Evolutionary conservation across 1,140 invertebrate genomes (phyloP).

Genomic region (Phthorimaea operculella): DNA sequence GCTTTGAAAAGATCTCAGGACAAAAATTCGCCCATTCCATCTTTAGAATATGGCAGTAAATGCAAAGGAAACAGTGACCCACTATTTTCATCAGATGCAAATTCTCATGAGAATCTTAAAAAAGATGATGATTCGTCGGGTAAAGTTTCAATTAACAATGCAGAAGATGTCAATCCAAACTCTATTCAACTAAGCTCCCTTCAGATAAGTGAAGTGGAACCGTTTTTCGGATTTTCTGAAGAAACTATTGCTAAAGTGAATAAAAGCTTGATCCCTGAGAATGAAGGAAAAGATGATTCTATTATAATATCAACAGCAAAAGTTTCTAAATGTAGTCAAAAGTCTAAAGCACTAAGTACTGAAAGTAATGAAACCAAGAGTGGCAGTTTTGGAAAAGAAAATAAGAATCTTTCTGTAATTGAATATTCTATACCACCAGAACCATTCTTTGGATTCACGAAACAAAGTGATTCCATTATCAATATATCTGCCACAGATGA

Average conservation of each 20-base stretch:
- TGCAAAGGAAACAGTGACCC: background rate
- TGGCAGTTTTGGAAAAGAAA: background rate
- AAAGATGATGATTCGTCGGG: background rate
- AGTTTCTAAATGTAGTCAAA: background rate
- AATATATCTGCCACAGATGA: background rate
- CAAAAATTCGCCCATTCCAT: background rate
- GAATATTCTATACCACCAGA: background rate
- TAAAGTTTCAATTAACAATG: background rate
- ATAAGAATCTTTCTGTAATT: background rate
- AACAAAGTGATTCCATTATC: background rate
- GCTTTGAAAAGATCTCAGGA: background rate
- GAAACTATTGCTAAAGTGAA: background rate
- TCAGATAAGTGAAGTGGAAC: conserved; percentile 30
- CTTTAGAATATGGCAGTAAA: background rate
- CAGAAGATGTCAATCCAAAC: background rate
- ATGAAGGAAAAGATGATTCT: background rate
- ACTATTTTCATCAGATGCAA: background rate
- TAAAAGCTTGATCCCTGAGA: background rate
- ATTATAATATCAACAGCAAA: background rate
- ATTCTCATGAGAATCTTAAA: background rate
- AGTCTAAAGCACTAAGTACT: background rate
- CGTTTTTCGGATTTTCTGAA: conserved; percentile 36
- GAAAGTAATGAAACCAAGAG: background rate
- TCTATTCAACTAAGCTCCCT: background rate
- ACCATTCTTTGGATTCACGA: conserved; percentile 9